Evolutionary conservation across 2,888 invertebrate species (phyloP), one percentile per base, ranked within the genome.

Genomic region (Opisthograptis luteolata): DNA sequence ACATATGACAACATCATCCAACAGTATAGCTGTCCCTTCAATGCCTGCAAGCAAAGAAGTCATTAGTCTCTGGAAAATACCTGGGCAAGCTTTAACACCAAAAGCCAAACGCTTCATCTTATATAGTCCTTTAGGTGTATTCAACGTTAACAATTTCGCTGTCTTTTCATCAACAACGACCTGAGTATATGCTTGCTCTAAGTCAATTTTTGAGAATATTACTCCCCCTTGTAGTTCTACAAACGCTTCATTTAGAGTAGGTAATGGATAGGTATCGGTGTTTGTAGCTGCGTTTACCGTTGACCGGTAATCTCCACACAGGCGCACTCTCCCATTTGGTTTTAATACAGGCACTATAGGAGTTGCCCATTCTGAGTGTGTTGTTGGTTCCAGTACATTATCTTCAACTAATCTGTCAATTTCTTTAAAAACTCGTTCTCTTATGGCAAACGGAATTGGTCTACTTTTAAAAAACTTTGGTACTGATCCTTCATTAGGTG

Each of bases 141-240:
- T 64, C 0, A 58, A 20, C n/a, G 62, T 64, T 25, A 60, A 41
- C 0, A 64, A 43, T 28, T 36, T 4, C 5, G 60, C 58, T 15
- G 64, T 60, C 40, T 7, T n/a, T 0, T 46, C 17, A 37, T 36
- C 14, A 0, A 56, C 58, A 17, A 46, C 35, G 19, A 63, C 3
- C 28, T 62, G 60, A 9, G 35, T 61, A 31, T 62, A 64, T 2
- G 63, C 64, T 15, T 55, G 52, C 31, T 61, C 57, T 2, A 64
- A 30, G 31, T 66, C 63, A 7, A 62, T 7, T 41, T 62, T 64
- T 8, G 40, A 52, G 31, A 64, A 66, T 20, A 48, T 19, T 9
- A 25, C 22, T 1, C 62, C 59, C 2, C 60, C 66, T 34, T 47
- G 30, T 7, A 64, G 8, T 4, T 44, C 19, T 0, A 45, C 37